Base-by-base conservation (phyloP, 2,113 vertebrate species). In the Tapirus terrestris region DNA sequence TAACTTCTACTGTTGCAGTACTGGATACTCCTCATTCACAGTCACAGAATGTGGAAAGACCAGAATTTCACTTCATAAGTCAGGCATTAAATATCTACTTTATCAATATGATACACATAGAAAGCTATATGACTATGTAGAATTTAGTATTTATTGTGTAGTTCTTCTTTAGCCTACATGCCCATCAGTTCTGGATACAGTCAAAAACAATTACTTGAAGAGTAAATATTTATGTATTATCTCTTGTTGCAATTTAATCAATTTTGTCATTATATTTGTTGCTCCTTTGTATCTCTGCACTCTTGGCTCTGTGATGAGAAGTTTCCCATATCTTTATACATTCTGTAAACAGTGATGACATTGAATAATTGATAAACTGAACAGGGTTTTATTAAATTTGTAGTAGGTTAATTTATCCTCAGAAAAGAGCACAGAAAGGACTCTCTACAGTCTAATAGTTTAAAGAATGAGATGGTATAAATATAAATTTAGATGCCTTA, bases 331-430 rank as follows among this genome's bases (percentile, higher is more conserved):
- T 82, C 18, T 61, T 86, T 53, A 72, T 87, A 39, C 21, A 60
- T 45, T 86, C 56, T 75, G 2, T 77, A 86, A 58, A 75, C n/a
- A 89, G 1, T 80, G 17, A 83, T 96, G 48, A 77, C 18, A 77
- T 29, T 94, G 53, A 85, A 77, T 94, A 76, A 56, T 36, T 89
- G 36, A 68, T 68, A 51, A 95, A 65, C 58, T 89, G 84, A 85
- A 36, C 45, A 63, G 36, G 16, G 58, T 68, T 81, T 61, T 56
- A 79, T 89, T 92, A 90, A 45, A 75, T 31, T 76, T 82, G 1
- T 11, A 51, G 18, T 80, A 77, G 27, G 61, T 87, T 73, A 23
- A 61, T 33, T 81, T 77, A 39, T 79, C 1, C 29, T 93, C 25
- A 63, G n/a, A 63, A 61, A 91, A 45, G 11, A 88, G 4, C 27